Conservation (phyloP, 2,888 invertebrate species). For the Eupithecia centaureata region DNA sequence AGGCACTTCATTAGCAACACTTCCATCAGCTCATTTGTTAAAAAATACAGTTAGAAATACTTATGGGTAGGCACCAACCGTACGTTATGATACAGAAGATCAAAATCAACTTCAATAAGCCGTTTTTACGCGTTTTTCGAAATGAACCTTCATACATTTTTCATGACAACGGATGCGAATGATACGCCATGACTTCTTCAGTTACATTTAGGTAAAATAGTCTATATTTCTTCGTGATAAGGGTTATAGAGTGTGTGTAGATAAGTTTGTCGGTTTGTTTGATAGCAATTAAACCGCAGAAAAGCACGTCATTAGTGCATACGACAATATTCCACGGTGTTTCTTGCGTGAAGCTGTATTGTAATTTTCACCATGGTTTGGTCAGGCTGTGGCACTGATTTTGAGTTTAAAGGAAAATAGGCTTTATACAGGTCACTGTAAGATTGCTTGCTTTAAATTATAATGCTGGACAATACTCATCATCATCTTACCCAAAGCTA, state of each 20-base stretch:
- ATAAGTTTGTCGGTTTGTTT: slow-evolving; percentile 65
- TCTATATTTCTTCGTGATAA: slow-evolving; percentile 41
- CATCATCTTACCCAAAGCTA: too few relatives aligned
- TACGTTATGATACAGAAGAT: slow-evolving; percentile 74
- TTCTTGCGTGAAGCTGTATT: slow-evolving; percentile 60
- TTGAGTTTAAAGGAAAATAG: not conserved
- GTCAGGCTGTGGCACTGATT: slow-evolving; percentile 16
- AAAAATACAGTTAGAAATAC: slow-evolving; percentile 33
- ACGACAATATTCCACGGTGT: slow-evolving; percentile 82
- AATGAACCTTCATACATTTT: slow-evolving; percentile 80
- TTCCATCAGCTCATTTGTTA: not conserved
- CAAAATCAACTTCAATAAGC: slow-evolving; percentile 70
- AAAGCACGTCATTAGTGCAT: slow-evolving; percentile 80
- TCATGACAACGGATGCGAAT: slow-evolving; percentile 68
- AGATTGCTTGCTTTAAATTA: too few relatives aligned
- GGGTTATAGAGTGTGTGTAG: slow-evolving; percentile 16
- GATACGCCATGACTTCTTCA: slow-evolving; percentile 41
- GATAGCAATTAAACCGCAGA: slow-evolving; percentile 81
- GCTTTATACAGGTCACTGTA: not conserved
- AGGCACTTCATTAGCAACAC: not conserved
- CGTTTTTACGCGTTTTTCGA: slow-evolving; percentile 67
- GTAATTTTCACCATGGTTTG: slow-evolving; percentile 33
- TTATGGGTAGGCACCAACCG: slow-evolving; percentile 42
- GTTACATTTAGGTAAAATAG: not conserved
- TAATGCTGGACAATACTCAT: too few relatives aligned